phyloP scores from a whole-genome alignment of 2,888 invertebrate species.

The Leucophora obtusa region DNA sequence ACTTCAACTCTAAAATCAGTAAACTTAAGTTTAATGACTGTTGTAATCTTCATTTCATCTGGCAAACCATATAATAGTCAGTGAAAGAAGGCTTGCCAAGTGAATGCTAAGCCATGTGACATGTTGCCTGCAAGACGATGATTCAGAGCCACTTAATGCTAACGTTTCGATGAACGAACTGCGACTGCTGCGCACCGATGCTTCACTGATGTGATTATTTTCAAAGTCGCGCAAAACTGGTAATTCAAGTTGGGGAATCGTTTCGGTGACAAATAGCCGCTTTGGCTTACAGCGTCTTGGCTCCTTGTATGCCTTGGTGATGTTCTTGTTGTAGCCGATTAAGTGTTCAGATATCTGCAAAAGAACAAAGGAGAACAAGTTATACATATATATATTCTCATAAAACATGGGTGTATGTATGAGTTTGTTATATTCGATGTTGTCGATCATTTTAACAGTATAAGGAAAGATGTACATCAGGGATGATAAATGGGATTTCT shows the following conservation, averaged over 20 bases:
- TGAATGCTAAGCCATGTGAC: conserved; percentile 45
- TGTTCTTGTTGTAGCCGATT: conserved; percentile 68
- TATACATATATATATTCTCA: neutral
- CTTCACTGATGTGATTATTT: conserved; percentile 64
- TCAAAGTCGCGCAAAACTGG: conserved; percentile 76
- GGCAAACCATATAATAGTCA: conserved; percentile 38
- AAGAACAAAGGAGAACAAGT: conserved; percentile 22
- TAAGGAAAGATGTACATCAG: neutral
- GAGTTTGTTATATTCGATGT: neutral
- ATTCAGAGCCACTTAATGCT: conserved; percentile 77
- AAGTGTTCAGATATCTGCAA: conserved; percentile 68
- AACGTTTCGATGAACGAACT: conserved; percentile 81
- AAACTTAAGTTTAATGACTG: conserved; percentile 27
- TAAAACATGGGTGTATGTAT: neutral
- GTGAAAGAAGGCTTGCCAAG: conserved; percentile 29
- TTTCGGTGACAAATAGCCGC: conserved; percentile 67
- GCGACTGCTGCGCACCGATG: conserved; percentile 79
- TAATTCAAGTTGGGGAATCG: conserved; percentile 79
- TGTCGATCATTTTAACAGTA: neutral
- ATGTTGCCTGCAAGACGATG: conserved; percentile 55
- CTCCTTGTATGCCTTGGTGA: conserved; percentile 67
- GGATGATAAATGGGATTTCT: too few species aligned
- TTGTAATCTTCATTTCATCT: conserved; percentile 49
- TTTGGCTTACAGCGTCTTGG: conserved; percentile 68
- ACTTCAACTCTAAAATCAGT: conserved; percentile 24